Percentiles rank a stretch among this genome's conserved stretches.
These are phyloP conservation scores for Thereva nobilitata DNA, from an alignment of 2,888 invertebrate genomes.

Conservation along the genomic window DNA sequence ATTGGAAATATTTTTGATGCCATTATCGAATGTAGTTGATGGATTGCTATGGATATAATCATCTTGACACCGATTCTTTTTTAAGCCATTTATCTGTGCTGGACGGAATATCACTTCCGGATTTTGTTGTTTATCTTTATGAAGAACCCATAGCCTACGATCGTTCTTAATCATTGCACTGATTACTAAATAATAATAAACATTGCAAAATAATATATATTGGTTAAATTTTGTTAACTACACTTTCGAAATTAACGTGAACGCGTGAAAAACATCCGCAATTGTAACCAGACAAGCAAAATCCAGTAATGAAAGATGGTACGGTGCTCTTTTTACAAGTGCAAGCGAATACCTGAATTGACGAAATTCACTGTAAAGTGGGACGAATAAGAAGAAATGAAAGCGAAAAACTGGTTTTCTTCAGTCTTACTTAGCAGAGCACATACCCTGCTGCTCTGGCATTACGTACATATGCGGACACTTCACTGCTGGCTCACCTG, in stretches of 20 bases:
- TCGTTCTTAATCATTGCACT: constrained; percentile 34
- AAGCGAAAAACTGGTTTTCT: constrained; percentile 27
- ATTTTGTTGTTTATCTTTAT: constrained; percentile 25
- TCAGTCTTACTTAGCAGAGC: constrained; percentile 23
- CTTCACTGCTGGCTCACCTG: too few relatives aligned
- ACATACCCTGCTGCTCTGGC: too few relatives aligned
- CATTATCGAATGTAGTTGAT: constrained; percentile 23
- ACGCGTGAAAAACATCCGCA: constrained; percentile 24
- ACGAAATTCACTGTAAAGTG: constrained; percentile 31
- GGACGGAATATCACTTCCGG: constrained; percentile 18
- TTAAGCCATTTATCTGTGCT: constrained; percentile 8
- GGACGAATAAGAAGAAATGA: constrained; percentile 31
- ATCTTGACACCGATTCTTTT: constrained; percentile 20
- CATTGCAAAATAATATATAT: too few relatives aligned
- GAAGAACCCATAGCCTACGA: constrained; percentile 21
- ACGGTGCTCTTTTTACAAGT: constrained; percentile 3
- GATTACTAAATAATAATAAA: too few relatives aligned
- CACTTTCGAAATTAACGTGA: too few relatives aligned
- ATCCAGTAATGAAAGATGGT: constrained; percentile 22
- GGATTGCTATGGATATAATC: constrained; percentile 26
- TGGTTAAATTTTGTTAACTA: too few relatives aligned
- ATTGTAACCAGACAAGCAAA: constrained; percentile 18
- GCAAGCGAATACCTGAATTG: constrained; percentile 22
- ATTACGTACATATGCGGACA: too few relatives aligned
- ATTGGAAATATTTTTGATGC: constrained; percentile 22